Evolutionary conservation across 2,113 vertebrate genomes (phyloP).

Genomic region (Aix galericulata): DNA sequence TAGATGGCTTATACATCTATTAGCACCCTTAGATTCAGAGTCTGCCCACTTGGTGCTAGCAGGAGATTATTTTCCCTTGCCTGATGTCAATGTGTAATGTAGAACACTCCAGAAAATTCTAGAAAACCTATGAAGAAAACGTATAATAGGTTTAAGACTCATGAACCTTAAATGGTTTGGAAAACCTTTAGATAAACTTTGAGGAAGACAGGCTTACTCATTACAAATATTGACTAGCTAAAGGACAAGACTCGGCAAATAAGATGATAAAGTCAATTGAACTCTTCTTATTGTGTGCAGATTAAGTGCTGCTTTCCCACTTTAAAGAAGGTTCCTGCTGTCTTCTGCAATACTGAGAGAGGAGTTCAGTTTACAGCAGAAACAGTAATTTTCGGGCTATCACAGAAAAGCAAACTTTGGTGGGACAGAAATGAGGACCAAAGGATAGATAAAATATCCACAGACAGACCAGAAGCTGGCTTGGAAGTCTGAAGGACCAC

Average conservation of each 20-base stretch:
- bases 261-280: neutral
- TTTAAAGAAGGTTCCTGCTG: neutral
- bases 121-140: neutral
- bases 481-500: neutral
- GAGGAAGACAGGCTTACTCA: neutral
- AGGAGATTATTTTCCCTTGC: neutral
- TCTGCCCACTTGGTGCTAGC: neutral
- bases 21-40: neutral
- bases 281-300: conserved; percentile 12
- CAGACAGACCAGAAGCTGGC: neutral
- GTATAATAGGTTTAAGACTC: neutral
- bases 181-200: neutral
- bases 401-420: neutral
- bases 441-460: neutral
- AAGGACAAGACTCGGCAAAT: conserved; percentile 28
- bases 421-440: neutral
- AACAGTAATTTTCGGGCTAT: neutral
- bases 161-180: neutral
- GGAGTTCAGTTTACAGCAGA: neutral
- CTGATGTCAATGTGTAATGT: neutral
- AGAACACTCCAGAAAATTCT: neutral
- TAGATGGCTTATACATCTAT: neutral
- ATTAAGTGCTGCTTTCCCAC: neutral
- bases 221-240: conserved; percentile 46
- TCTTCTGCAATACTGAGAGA: neutral